Percentiles rank a stretch among this genome's conserved stretches.
These are phyloP conservation scores for Festucalex cinctus DNA, from an alignment of 2,113 vertebrate species.

Conservation along the genomic window DNA sequence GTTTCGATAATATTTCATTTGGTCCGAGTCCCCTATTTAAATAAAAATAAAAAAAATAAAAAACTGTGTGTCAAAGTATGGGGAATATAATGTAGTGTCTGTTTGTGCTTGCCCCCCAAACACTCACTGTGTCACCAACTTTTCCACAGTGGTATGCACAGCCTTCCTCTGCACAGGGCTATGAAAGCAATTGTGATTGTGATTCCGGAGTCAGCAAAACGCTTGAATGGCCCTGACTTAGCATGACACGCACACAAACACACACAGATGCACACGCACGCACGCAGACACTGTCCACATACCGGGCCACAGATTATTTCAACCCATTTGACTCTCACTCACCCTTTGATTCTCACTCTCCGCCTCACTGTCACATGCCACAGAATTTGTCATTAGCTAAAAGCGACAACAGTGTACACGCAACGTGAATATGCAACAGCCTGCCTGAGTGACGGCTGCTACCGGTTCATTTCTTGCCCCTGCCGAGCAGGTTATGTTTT, in stretches of 20 bases:
- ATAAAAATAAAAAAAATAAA: constrained; percentile 32
- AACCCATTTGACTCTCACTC: constrained; percentile 64
- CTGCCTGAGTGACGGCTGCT: constrained; percentile 12
- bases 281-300: constrained; percentile 33
- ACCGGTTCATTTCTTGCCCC: constrained; percentile 27
- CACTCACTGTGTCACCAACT: constrained; percentile 53
- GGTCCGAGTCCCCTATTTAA: constrained; percentile 35
- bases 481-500: background rate
- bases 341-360: constrained; percentile 52
- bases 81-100: constrained; percentile 54
- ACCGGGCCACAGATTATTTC: constrained; percentile 62
- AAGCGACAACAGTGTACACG: constrained; percentile 42
- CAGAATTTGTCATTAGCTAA: constrained; percentile 65
- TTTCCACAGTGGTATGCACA: constrained; percentile 64
- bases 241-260: constrained; percentile 33
- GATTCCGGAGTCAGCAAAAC: constrained; percentile 72
- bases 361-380: constrained; percentile 56
- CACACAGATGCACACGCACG: constrained; percentile 25
- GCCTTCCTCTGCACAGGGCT: constrained; percentile 64
- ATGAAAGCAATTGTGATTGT: constrained; percentile 74
- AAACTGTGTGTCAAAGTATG: constrained; percentile 27
- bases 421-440: constrained; percentile 37
- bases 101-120: constrained; percentile 39
- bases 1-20: constrained; percentile 45
- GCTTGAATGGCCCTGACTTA: constrained; percentile 66